A percentile compares a stretch with the other conserved stretches of the same genome.
These are phyloP conservation scores for Cynocephalus volans DNA, from an alignment of 2,113 vertebrate genomes.

Conservation along the genomic window DNA sequence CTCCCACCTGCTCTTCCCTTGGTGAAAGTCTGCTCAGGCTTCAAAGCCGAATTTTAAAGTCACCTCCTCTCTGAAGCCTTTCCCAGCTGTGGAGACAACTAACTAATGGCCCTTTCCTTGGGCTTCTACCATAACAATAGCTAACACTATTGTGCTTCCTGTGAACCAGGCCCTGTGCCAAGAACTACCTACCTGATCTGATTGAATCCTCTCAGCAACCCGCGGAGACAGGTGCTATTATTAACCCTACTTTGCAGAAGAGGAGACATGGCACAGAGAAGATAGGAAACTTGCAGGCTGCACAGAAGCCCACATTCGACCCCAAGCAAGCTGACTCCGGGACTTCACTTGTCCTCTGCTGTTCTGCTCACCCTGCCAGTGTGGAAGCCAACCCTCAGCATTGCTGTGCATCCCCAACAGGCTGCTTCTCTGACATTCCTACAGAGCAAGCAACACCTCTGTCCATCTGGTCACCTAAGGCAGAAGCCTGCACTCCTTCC, in stretches of 20 bases:
- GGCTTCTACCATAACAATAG: neutral
- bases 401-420: neutral
- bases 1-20: neutral
- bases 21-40: neutral
- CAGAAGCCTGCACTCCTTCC: neutral
- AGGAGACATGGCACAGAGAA: neutral
- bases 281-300: neutral
- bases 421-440: neutral
- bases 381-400: neutral
- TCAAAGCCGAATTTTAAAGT: neutral
- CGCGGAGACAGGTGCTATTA: too few species aligned
- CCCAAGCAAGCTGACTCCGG: too few species aligned
- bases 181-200: neutral
- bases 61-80: neutral
- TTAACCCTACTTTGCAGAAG: neutral
- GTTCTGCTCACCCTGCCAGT: rapidly evolving
- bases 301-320: neutral
- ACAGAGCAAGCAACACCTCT: neutral
- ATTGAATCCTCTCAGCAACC: neutral
- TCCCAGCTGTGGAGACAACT: neutral
- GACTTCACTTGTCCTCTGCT: neutral
- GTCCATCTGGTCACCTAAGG: neutral
- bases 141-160: neutral
- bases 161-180: neutral
- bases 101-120: neutral